Evolutionary conservation across 2,797 vertebrate species (phyloP), one percentile per base, ranked within the genome.

Genomic region (Octomys mimax): DNA sequence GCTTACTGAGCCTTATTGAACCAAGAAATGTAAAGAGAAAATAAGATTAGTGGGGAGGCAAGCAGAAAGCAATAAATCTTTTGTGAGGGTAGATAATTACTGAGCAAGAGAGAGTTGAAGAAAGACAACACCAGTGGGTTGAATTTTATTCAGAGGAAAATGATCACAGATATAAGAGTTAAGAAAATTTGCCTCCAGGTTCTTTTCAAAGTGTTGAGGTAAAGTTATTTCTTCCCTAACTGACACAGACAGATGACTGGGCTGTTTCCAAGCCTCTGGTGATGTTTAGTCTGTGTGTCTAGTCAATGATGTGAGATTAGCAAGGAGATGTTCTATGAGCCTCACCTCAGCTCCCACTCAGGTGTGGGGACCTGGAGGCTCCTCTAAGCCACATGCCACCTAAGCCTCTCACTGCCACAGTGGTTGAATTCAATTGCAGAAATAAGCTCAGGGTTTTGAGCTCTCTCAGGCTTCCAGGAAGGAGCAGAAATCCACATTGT

Each of bases 191-290:
- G 68, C 91, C 88, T 90, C 42, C 1, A 52, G 92, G 2, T 86
- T 88, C 54, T 79, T 68, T 70, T 28, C 79, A 64, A 49, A 88
- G 39, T 33, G 81, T n/a, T 52, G 57, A 86, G 12, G 57, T 73
- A 5, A 92, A 94, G 78, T 42, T 85, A 71, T 88, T 95, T 92
- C 88, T 87, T 64, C 85, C 42, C 59, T 93, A 81, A 36, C 59
- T 93, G 96, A 95, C 95, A 95, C 22, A 89, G 95, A 95, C 12
- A 9, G 68, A 94, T 92, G 82, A 19, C 59, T 14, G 31, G 4
- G n/a, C 73, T 73, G 28, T 26, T 85, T 73, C 59, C 13, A 62
- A 49, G 82, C 33, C 8, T 7, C 24, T 54, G 80, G 57, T 1
- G 11, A 71, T 46, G 71, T 68, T 22, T 31, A 46, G 31, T 90